phyloP scores from a whole-genome alignment of 1,140 invertebrate genomes.

The Calephelis virginiensis region DNA sequence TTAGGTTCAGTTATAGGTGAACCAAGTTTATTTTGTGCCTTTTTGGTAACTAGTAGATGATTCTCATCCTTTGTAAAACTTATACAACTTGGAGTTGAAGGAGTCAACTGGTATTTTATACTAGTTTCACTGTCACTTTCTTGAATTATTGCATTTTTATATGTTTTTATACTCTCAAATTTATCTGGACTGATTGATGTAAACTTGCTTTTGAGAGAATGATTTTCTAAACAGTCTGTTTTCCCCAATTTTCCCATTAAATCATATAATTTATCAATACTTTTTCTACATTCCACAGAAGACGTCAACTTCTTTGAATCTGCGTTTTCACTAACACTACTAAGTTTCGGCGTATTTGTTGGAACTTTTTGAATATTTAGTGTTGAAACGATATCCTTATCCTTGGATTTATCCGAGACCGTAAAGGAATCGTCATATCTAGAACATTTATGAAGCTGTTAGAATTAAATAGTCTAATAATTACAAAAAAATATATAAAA shows the following conservation, averaged over 20 bases:
- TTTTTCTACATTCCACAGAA: slow-evolving; percentile 53
- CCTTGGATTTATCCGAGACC: slow-evolving; percentile 11
- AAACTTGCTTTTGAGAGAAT: slow-evolving; percentile 22
- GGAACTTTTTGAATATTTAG: slow-evolving; percentile 31
- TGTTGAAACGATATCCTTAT: slow-evolving; percentile 14
- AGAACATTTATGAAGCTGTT: background rate
- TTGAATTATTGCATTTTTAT: slow-evolving; percentile 22
- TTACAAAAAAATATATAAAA: no score
- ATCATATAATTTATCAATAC: slow-evolving; percentile 64
- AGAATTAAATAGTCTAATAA: no score
- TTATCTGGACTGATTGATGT: slow-evolving; percentile 20
- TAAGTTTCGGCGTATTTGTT: slow-evolving; percentile 34
- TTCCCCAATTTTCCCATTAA: slow-evolving; percentile 52
- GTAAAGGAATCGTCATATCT: slow-evolving; percentile 23
- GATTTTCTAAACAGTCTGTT: slow-evolving; percentile 26
- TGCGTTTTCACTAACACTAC: slow-evolving; percentile 11
- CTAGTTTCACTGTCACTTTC: slow-evolving; percentile 56
- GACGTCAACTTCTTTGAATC: slow-evolving; percentile 29
- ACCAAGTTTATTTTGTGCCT: slow-evolving; percentile 26
- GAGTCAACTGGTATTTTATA: slow-evolving; percentile 49
- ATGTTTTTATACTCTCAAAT: background rate
- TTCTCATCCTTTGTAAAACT: slow-evolving; percentile 41
- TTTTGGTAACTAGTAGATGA: background rate
- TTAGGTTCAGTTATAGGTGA: slow-evolving; percentile 41
- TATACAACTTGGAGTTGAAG: slow-evolving; percentile 49